Evolutionary conservation across 2,113 vertebrate species (phyloP), one percentile per base, ranked within the genome.

Genomic region (Aythya baeri): DNA sequence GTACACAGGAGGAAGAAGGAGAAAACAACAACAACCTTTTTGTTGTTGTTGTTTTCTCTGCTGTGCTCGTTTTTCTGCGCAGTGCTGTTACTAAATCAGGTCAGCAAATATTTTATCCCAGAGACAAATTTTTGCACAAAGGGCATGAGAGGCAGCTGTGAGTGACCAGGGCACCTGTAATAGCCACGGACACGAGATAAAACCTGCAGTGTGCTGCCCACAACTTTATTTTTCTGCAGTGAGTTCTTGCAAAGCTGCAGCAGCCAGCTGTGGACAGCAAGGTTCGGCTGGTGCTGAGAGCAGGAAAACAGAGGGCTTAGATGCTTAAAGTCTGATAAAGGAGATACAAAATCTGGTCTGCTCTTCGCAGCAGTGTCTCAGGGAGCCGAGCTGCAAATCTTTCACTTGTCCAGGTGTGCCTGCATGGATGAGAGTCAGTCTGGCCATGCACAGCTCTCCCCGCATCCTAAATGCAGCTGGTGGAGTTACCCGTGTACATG

Each of bases 61-160:
- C 54, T 46, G 36, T 55, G 63, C 44, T 94, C 89, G 22, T 43
- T 83, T 77, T 79, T 49, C 25, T 7, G 3, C 8, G 17, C 49
- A 44, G 38, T 0, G 0, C 23, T 68, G 38, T 62, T 79, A 59
- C 74, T 88, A 86, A 86, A 79, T 72, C 83, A 41, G 59, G 49
- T 92, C 91, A 83, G 85, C 89, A 86, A 86, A 86, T 83, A 55
- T 38, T 91, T 94, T 90, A 57, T 82, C 90, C 80, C 5, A 4
- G 55, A 1, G 4, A 75, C 65, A 75, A 83, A 76, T 44, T 93
- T 91, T 86, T 9, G 7, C 91, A 78, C 73, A 94, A 92, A 95
- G 94, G 92, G 91, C 68, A 76, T n/a, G 27, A 63, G 31, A 52
- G 44, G 13, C 0, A 3, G n/a, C 78, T 16, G 2, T 50, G 41